These are phyloP conservation scores for Chaetophractus vellerosus DNA, from an alignment of 2,797 vertebrate genomes.

Conservation along the genomic window DNA sequence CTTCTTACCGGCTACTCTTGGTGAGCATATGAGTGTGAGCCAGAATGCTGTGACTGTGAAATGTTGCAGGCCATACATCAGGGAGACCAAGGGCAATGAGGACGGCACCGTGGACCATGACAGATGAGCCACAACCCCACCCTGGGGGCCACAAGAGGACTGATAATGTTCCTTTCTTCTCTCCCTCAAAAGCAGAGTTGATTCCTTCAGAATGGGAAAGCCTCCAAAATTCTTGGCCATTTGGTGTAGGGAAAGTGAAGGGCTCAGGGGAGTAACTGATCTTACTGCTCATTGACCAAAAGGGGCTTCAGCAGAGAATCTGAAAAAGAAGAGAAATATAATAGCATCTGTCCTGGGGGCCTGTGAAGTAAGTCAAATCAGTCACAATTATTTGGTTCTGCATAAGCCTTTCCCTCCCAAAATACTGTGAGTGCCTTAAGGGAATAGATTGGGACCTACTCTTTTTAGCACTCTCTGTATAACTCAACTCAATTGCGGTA, in stretches of 20 bases:
- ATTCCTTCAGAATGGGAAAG: background rate
- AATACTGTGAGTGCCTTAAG: background rate
- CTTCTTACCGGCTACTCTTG: too few relatives aligned
- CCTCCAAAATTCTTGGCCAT: background rate
- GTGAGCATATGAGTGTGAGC: rapidly evolving
- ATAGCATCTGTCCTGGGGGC: background rate
- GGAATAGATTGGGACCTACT: background rate
- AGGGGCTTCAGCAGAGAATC: background rate
- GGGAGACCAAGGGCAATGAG: background rate
- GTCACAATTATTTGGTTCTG: background rate
- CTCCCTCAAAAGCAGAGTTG: background rate
- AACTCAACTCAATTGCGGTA: background rate
- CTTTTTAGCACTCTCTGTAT: background rate
- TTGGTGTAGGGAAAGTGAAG: background rate
- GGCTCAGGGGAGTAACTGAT: background rate
- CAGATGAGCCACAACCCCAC: background rate
- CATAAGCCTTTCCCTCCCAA: background rate
- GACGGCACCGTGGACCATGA: background rate
- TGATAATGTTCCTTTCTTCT: background rate
- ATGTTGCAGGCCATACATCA: background rate
- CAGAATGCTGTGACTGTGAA: background rate
- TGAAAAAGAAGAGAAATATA: background rate
- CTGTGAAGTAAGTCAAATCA: background rate
- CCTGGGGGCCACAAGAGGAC: too few relatives aligned
- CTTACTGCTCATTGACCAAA: background rate